Conservation (phyloP, 92 coral and sea anemone species). For the Heliopora coerulea region DNA sequence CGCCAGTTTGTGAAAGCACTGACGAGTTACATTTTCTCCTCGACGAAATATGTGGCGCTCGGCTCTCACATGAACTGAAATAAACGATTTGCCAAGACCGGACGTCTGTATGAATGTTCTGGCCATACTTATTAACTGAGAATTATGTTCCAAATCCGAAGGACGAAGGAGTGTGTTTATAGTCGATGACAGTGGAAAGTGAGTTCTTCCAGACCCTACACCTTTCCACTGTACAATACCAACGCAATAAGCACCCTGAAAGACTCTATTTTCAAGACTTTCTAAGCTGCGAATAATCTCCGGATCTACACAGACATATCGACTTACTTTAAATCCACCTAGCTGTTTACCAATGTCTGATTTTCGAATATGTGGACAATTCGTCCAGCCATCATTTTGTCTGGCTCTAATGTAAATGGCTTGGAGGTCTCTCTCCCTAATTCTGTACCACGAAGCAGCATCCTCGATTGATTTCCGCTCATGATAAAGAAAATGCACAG, state of each 20-base stretch:
- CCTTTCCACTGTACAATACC: constrained; percentile 97
- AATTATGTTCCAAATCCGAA: constrained; percentile 73
- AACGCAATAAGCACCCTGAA: constrained; percentile 78
- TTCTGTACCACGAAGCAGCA: constrained; percentile 78
- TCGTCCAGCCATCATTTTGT: constrained; percentile 77
- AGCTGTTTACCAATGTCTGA: constrained; percentile 82
- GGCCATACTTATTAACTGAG: constrained; percentile 66
- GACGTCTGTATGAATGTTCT: constrained; percentile 55
- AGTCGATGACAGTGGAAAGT: constrained; percentile 66
- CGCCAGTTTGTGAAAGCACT: constrained; percentile 77
- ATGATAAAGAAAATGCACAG: constrained; percentile 77
- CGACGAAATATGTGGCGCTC: constrained; percentile 79
- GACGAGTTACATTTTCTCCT: constrained; percentile 73
- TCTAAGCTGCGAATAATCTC: constrained; percentile 68
- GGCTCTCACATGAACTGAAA: constrained; percentile 87
- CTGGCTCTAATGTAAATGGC: constrained; percentile 61
- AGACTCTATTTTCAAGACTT: constrained; percentile 72
- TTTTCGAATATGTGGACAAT: constrained; percentile 76
- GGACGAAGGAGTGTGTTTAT: constrained; percentile 64
- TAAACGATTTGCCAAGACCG: constrained; percentile 59
- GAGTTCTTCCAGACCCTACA: constrained; percentile 65
- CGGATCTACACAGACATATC: constrained; percentile 94
- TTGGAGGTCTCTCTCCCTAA: constrained; percentile 56
- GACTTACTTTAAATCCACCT: constrained; percentile 76
- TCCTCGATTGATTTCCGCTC: constrained; percentile 57